These are phyloP conservation scores for Pelmatolapia mariae DNA, from an alignment of 2,113 vertebrate species.

Conservation along the genomic window DNA sequence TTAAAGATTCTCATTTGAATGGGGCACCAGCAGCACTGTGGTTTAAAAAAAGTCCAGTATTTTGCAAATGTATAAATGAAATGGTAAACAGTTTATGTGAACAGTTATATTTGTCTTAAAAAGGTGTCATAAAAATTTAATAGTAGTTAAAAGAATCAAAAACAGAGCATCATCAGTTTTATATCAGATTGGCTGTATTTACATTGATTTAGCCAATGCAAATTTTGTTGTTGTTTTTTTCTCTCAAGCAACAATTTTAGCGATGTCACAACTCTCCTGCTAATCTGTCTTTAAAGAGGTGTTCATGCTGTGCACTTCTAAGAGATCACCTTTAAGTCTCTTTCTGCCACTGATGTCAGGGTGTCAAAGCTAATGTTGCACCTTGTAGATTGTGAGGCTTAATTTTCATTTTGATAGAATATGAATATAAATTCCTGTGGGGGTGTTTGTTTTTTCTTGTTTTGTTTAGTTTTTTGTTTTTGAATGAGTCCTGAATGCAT, in stretches of 20 bases:
- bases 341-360: not conserved
- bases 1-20: not conserved
- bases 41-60: not conserved
- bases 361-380: not conserved
- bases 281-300: not conserved
- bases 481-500: not conserved
- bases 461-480: not conserved
- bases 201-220: not conserved
- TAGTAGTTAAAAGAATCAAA: not conserved
- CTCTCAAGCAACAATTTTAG: not conserved
- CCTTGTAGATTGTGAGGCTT: not conserved
- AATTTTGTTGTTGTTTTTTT: not conserved
- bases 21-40: not conserved
- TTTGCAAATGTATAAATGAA: not conserved
- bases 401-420: not conserved
- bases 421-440: not conserved
- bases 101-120: not conserved
- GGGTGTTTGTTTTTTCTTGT: not conserved
- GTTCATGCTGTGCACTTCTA: not conserved
- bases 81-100: not conserved
- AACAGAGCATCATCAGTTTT: not conserved
- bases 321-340: not conserved
- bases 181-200: not conserved
- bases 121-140: not conserved
- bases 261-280: not conserved